Base-by-base conservation (phyloP, 2,797 vertebrate species). In the Molossus molossus region DNA sequence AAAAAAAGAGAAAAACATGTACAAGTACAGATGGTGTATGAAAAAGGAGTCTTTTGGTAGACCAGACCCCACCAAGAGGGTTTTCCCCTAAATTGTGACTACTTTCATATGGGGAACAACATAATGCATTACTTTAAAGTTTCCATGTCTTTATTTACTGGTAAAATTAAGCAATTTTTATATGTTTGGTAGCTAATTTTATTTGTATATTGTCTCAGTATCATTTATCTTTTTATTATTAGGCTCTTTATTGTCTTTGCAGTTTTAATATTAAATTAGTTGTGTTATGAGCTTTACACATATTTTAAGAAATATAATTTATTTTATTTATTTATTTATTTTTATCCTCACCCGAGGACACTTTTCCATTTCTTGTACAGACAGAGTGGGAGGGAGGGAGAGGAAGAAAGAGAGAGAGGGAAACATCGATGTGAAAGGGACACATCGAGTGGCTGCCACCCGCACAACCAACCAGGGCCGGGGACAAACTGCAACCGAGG, bases 121-220 rank as follows among this genome's bases (percentile, higher is more conserved):
- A 85, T 55, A 85, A 1, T 85, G 10, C 8, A 62, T 79, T 85
- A 55, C 85, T 79, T 89, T 75, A 55, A 79, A 89, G 58, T 80
- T 80, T 73, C n/a, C 21, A 9, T 94, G 25, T 80, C 72, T 94
- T 88, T 48, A 69, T 69, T 89, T 69, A 60, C 80, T 92, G 50
- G 58, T 84, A 58, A 94, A 88, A 79, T 37, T 75, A 67, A 92
- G 69, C 2, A n/a, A 5, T 45, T 45, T 45, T 45, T 45, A 45
- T 45, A 45, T 45, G 40, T 45, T 45, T 45, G 40, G 4, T 91
- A 62, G 55, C 21, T 83, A 29, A 62, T 88, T 79, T 83, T 75
- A 65, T 58, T 53, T 65, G 75, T 29, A 23, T 85, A 72, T 27
- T 88, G 29, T 77, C 62, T 85, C 23, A 12, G n/a, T 83, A n/a